Conservation (phyloP, 2,797 vertebrate genomes). For the Lateolabrax maculatus region DNA sequence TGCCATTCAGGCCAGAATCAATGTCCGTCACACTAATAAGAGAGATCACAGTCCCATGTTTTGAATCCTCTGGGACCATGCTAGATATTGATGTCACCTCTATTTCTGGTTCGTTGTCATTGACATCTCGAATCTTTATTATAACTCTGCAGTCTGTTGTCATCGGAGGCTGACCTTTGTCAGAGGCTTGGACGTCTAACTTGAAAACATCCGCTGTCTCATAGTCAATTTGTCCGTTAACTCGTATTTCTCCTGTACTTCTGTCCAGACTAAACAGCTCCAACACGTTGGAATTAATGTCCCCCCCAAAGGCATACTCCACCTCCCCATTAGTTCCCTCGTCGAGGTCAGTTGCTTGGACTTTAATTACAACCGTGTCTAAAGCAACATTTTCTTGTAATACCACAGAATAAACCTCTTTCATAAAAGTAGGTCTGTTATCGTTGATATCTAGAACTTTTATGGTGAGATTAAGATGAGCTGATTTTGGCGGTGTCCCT, state of each 20-base stretch:
- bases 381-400: conserved; percentile 69
- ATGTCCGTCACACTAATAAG: conserved; percentile 73
- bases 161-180: conserved; percentile 76
- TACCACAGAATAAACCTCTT: conserved; percentile 70
- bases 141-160: conserved; percentile 75
- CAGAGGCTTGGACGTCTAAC: conserved; percentile 75
- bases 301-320: conserved; percentile 61
- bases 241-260: conserved; percentile 71
- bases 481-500: conserved; percentile 80
- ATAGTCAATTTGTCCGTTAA: conserved; percentile 74
- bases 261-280: conserved; percentile 70
- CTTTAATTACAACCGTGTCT: conserved; percentile 55
- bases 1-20: conserved; percentile 77
- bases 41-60: conserved; percentile 72
- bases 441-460: conserved; percentile 85
- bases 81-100: conserved; percentile 77
- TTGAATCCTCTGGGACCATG: conserved; percentile 63
- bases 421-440: conserved; percentile 84
- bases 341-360: conserved; percentile 77
- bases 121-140: conserved; percentile 79
- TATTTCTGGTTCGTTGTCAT: conserved; percentile 81
- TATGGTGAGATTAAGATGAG: conserved; percentile 70
- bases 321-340: conserved; percentile 75
- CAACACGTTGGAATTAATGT: conserved; percentile 40
- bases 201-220: conserved; percentile 72